These are phyloP conservation scores for Sesamia nonagrioides DNA, from an alignment of 1,140 invertebrate species.

Conservation along the genomic window DNA sequence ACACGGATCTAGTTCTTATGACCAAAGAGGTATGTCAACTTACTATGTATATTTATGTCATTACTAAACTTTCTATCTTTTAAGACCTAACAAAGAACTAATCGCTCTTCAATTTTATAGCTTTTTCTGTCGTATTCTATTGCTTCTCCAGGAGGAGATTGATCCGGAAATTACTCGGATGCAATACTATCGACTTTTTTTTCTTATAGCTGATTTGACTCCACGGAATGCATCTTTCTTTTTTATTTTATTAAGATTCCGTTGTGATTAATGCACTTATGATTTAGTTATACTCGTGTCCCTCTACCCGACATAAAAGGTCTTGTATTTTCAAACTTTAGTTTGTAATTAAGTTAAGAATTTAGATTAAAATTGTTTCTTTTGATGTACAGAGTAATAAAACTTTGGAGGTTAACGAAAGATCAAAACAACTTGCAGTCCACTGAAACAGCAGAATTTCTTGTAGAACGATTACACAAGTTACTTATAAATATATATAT, in stretches of 20 bases:
- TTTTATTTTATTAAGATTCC: not conserved
- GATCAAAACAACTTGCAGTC: not conserved
- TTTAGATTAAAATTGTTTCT: conserved; percentile 25
- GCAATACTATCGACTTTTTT: conserved; percentile 22
- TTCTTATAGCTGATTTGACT: not conserved
- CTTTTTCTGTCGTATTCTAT: conserved; percentile 5
- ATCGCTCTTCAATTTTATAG: not conserved
- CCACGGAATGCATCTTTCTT: not conserved
- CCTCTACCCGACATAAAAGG: not conserved
- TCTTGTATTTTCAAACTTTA: not conserved
- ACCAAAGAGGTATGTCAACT: too few species aligned
- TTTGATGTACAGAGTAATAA: too few species aligned
- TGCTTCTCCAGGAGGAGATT: conserved; percentile 25
- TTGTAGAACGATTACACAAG: not conserved
- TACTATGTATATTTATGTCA: too few species aligned
- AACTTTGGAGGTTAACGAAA: not conserved
- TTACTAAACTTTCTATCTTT: too few species aligned
- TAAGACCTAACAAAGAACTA: not conserved
- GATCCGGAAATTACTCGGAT: conserved; percentile 33
- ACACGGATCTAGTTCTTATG: too few species aligned
- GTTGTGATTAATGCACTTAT: not conserved
- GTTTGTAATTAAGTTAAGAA: not conserved
- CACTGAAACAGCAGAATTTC: not conserved
- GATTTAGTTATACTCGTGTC: not conserved
- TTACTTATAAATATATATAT: not conserved